Percentiles rank a stretch among this genome's conserved stretches.
Evolutionary conservation across 2,888 invertebrate species (phyloP).

Genomic region (Schizotus pectinicornis): DNA sequence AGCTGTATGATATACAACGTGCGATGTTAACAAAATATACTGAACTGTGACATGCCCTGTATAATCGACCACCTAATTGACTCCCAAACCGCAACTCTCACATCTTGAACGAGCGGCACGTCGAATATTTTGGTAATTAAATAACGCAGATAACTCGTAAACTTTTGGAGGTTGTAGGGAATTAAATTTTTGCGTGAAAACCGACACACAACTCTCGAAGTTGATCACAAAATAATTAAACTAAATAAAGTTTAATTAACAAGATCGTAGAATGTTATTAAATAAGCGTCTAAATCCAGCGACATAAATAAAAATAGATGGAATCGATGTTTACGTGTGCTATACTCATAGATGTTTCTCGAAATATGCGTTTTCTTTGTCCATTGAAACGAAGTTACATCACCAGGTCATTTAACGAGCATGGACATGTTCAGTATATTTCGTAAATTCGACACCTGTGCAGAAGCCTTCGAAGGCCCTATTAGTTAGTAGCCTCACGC

Average conservation of each 20-base stretch:
- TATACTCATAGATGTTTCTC: conserved; percentile 7
- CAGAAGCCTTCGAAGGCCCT: conserved; percentile 41
- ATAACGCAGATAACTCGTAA: conserved; percentile 10
- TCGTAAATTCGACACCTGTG: conserved; percentile 41
- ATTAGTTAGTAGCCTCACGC: conserved; percentile 19
- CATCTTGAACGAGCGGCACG: conserved; percentile 3
- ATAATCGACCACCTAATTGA: conserved; percentile 1
- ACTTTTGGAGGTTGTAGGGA: conserved; percentile 7
- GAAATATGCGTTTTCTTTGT: conserved; percentile 20
- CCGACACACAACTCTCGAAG: conserved; percentile 13
- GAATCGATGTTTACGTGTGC: too few species aligned
- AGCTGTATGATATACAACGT: conserved; percentile 30
- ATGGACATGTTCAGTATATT: conserved; percentile 27
- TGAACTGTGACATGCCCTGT: conserved; percentile 17
- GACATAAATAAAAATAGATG: background rate
- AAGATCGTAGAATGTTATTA: conserved; percentile 7
- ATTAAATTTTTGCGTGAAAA: conserved; percentile 21
- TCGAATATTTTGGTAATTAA: conserved; percentile 18
- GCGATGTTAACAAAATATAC: conserved; percentile 28
- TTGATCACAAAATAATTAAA: conserved; percentile 2
- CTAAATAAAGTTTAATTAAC: conserved; percentile 12
- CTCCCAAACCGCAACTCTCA: background rate
- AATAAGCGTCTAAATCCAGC: background rate
- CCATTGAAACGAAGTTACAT: conserved; percentile 9
- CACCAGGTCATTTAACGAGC: conserved; percentile 13